These are phyloP conservation scores for Caenorhabditis sp. DNA, from an alignment of 2,888 invertebrate species.

Conservation along the genomic window DNA sequence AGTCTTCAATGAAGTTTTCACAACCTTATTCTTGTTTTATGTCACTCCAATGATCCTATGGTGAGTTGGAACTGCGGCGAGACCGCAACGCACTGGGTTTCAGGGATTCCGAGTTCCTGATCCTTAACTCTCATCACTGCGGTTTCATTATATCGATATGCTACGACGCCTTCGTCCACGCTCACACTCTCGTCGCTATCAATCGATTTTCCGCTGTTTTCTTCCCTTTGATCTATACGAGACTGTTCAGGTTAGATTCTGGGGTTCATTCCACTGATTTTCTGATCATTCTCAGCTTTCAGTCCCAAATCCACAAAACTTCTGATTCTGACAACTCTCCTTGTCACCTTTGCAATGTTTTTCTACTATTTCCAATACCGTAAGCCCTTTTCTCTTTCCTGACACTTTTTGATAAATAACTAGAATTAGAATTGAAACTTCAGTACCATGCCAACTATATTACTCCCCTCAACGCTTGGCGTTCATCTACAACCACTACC, in stretches of 20 bases:
- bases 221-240: constrained; percentile 3
- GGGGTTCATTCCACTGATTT: not conserved
- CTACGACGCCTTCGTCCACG: constrained; percentile 14
- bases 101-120: constrained; percentile 16
- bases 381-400: not conserved
- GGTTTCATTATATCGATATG: not conserved
- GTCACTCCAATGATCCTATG: constrained; percentile 18
- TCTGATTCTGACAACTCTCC: not conserved
- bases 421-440: too few species aligned
- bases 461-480: not conserved
- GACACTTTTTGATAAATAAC: not conserved
- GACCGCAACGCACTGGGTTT: not conserved
- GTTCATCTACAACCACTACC: not conserved
- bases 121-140: not conserved
- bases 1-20: constrained; percentile 11
- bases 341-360: not conserved
- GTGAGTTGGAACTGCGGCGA: not conserved
- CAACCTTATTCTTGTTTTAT: not conserved
- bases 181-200: constrained; percentile 8
- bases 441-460: constrained; percentile 18
- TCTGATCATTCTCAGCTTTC: not conserved
- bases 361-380: not conserved
- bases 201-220: constrained; percentile 32
- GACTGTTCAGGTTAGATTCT: not conserved
- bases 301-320: not conserved